These are phyloP conservation scores for Sapayoa aenigma DNA, from an alignment of 2,113 vertebrate genomes.

Conservation along the genomic window DNA sequence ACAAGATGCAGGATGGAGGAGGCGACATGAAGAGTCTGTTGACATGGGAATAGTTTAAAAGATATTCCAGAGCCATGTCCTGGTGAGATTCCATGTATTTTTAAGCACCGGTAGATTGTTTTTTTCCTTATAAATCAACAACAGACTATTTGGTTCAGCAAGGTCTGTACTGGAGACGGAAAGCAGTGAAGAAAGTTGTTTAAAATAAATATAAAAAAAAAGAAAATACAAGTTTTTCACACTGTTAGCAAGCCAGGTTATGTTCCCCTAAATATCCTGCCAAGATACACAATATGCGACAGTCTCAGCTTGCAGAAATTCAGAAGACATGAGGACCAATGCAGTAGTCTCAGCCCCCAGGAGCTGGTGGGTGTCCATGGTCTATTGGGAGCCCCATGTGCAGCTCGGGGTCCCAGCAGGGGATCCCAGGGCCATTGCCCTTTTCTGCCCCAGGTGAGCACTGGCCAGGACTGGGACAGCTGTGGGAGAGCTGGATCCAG, in stretches of 20 bases:
- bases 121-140: background rate
- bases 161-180: background rate
- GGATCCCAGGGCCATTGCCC: too few relatives aligned
- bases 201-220: background rate
- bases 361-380: too few relatives aligned
- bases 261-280: slow-evolving; percentile 5
- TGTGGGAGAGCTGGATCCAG: too few relatives aligned
- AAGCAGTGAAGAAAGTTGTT: slow-evolving; percentile 16
- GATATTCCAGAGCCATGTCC: background rate
- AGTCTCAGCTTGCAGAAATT: background rate
- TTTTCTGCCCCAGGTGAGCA: background rate
- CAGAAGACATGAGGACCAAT: background rate
- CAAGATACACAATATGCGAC: background rate
- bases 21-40: background rate
- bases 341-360: background rate
- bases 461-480: background rate
- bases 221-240: background rate
- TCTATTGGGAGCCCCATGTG: too few relatives aligned
- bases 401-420: background rate
- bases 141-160: background rate
- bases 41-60: background rate
- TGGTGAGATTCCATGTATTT: background rate
- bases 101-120: background rate
- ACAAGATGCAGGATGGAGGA: background rate
- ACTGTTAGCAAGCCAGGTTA: slow-evolving; percentile 3